A percentile compares a stretch with the other conserved stretches of the same genome.
Evolutionary conservation across 1,140 invertebrate species (phyloP).

Genomic region (Homarus americanus): DNA sequence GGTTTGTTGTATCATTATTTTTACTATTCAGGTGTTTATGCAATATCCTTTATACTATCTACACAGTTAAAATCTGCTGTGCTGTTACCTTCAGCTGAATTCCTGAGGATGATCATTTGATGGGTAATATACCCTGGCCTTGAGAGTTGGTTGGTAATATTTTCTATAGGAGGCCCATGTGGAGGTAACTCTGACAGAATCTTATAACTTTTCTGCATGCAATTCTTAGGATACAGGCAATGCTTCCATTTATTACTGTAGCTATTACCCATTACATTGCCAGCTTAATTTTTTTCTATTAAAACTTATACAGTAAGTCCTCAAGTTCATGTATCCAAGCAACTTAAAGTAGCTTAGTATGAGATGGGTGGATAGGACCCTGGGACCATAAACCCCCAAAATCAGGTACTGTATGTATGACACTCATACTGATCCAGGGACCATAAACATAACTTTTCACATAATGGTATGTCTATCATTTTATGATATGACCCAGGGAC

Average conservation of each 20-base stretch:
- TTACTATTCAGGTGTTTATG: background rate
- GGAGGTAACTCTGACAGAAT: slow-evolving; percentile 18
- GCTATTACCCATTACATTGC: background rate
- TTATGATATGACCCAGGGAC: too few relatives aligned
- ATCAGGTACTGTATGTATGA: too few relatives aligned
- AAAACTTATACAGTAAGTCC: too few relatives aligned
- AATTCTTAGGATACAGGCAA: background rate
- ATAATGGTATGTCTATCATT: too few relatives aligned
- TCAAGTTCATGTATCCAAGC: too few relatives aligned
- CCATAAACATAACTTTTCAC: too few relatives aligned
- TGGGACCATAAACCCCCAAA: too few relatives aligned
- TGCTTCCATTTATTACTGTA: background rate
- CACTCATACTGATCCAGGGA: too few relatives aligned
- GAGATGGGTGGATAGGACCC: too few relatives aligned
- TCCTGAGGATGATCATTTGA: background rate
- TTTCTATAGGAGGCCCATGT: background rate
- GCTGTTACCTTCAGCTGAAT: background rate
- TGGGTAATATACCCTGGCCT: slow-evolving; percentile 12
- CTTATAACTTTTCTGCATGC: background rate
- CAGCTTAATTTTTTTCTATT: background rate
- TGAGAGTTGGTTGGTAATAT: background rate
- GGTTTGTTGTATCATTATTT: background rate
- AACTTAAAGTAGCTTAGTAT: too few relatives aligned
- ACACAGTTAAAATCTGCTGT: background rate
- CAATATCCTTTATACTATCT: background rate